These are phyloP conservation scores for Cylloceria caligata DNA, from an alignment of 2,888 invertebrate species.

Conservation along the genomic window DNA sequence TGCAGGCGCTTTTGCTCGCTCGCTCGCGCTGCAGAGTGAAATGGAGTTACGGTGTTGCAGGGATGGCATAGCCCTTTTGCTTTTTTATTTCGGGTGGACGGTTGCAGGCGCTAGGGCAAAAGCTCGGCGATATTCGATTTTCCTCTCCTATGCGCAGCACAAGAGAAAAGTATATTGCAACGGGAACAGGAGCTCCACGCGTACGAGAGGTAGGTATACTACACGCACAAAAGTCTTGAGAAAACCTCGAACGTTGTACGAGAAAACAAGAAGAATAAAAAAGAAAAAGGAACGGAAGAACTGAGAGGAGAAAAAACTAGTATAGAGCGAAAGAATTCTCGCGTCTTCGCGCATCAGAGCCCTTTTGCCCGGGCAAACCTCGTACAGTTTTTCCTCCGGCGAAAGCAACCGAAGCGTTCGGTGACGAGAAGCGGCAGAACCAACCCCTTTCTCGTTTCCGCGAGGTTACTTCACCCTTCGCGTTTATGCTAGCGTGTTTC, in stretches of 20 bases:
- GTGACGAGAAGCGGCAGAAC: slow-evolving; percentile 51
- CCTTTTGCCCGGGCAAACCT: slow-evolving; percentile 23
- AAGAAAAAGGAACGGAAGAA: slow-evolving; percentile 4
- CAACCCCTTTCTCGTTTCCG: slow-evolving; percentile 50
- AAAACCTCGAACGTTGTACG: slow-evolving; percentile 30
- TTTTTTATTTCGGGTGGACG: slow-evolving; percentile 50
- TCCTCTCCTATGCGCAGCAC: slow-evolving; percentile 51
- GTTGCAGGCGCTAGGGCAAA: slow-evolving; percentile 40
- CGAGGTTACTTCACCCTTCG: slow-evolving; percentile 43
- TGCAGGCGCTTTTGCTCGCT: slow-evolving; percentile 11
- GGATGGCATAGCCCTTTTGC: slow-evolving; percentile 53
- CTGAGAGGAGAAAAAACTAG: slow-evolving; percentile 18
- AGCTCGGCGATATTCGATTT: slow-evolving; percentile 61
- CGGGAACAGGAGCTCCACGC: slow-evolving; percentile 15
- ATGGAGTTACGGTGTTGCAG: slow-evolving; percentile 47
- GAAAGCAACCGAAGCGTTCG: slow-evolving; percentile 32
- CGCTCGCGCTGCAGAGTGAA: slow-evolving; percentile 42
- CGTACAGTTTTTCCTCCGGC: slow-evolving; percentile 42
- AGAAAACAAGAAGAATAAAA: slow-evolving; percentile 41
- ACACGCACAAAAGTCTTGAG: slow-evolving; percentile 45
- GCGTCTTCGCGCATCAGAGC: slow-evolving; percentile 49
- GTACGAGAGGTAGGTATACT: not conserved
- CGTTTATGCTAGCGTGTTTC: slow-evolving; percentile 26
- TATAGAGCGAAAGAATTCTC: slow-evolving; percentile 43
- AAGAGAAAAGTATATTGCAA: slow-evolving; percentile 53